A percentile compares a stretch with the other conserved stretches of the same genome.
phyloP scores from a whole-genome alignment of 2,888 invertebrate genomes.

The Metacarcinus magister region DNA sequence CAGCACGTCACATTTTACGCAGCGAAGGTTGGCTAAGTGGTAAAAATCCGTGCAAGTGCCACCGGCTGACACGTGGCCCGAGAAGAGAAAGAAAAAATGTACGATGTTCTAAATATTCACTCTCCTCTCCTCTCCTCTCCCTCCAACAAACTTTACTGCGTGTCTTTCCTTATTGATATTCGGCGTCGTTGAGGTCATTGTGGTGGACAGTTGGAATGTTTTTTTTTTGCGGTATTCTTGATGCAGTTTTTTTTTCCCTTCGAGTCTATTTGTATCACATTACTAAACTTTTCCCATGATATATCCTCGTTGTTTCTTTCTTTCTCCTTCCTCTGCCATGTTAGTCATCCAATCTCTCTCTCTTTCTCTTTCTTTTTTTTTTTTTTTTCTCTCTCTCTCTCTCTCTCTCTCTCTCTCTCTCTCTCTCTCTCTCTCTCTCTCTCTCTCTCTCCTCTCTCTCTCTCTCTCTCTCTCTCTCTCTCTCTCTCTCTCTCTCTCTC shows the following conservation, averaged over 20 bases:
- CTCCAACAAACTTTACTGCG: neutral
- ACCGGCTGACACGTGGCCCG: neutral
- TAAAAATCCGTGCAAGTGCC: neutral
- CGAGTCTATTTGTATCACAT: neutral
- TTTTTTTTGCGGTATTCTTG: neutral
- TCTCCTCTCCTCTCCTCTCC: neutral
- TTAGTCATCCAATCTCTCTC: neutral
- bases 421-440: slow-evolving; percentile 26
- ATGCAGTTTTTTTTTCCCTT: neutral
- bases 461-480: slow-evolving; percentile 26
- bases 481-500: slow-evolving; percentile 26
- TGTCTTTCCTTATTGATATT: slow-evolving; percentile 8
- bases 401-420: slow-evolving; percentile 20
- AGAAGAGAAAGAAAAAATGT: neutral
- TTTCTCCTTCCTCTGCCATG: neutral
- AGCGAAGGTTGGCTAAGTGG: neutral
- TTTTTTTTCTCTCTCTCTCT: neutral
- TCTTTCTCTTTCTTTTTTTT: too few species aligned
- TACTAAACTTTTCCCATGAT: neutral
- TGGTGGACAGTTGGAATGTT: neutral
- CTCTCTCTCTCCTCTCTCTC: slow-evolving; percentile 18
- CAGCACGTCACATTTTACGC: neutral
- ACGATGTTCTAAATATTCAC: neutral
- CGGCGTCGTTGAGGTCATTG: neutral
- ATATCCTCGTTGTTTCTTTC: neutral